Evolutionary conservation across 1,140 invertebrate species (phyloP).

Genomic region (Drosophila chauvacae): DNA sequence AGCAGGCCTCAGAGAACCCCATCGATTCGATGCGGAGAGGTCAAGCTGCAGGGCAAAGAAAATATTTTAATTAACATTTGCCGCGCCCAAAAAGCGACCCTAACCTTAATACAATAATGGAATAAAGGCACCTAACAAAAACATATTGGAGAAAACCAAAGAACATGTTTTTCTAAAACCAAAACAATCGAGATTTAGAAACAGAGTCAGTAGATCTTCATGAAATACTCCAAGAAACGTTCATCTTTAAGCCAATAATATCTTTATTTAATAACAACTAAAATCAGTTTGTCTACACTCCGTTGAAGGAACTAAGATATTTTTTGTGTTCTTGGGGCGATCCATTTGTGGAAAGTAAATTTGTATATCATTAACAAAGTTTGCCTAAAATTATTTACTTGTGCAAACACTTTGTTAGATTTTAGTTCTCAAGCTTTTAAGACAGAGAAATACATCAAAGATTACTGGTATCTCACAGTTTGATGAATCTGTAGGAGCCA

Average conservation of each 20-base stretch:
- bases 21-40: slow-evolving; percentile 44
- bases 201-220: too few species aligned
- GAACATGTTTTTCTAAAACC: too few species aligned
- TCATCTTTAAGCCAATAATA: neutral
- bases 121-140: neutral
- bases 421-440: neutral
- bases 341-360: neutral
- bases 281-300: neutral
- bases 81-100: slow-evolving; percentile 59
- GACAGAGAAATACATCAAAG: neutral
- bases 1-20: slow-evolving; percentile 7
- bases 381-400: neutral
- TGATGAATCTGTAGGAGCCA: neutral
- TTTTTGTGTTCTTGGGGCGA: neutral
- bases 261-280: neutral
- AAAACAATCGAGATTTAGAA: neutral
- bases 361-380: neutral
- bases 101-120: slow-evolving; percentile 52
- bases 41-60: slow-evolving; percentile 62
- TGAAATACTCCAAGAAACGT: neutral
- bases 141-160: neutral
- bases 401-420: neutral
- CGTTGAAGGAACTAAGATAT: neutral
- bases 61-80: slow-evolving; percentile 70
- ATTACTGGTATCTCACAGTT: neutral